phyloP scores from a whole-genome alignment of 2,888 invertebrate species.

The Chaitophorus viminalis region DNA sequence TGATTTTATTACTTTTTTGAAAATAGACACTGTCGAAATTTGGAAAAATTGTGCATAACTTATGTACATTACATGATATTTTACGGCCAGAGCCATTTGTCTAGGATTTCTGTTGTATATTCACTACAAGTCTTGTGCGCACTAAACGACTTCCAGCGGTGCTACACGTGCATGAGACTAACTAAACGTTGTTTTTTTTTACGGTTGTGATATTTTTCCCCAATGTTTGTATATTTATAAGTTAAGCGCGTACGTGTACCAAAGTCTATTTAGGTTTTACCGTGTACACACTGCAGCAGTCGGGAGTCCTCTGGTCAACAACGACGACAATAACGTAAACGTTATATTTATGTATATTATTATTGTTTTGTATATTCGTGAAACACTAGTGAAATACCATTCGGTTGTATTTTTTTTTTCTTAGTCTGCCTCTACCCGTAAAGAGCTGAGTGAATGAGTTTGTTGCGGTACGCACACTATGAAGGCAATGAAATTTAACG shows the following conservation, averaged over 20 bases:
- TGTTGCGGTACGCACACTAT: not conserved
- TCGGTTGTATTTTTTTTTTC: slow-evolving; percentile 3
- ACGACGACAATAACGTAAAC: no score
- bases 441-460: not conserved
- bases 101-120: no score
- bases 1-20: not conserved
- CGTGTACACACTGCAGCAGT: not conserved
- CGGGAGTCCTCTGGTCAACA: not conserved
- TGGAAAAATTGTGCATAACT: no score
- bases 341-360: no score
- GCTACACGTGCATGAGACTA: not conserved
- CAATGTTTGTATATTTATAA: not conserved
- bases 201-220: not conserved
- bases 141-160: not conserved
- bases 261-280: not conserved
- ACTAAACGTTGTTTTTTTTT: not conserved
- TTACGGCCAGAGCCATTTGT: no score
- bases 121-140: no score
- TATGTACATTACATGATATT: no score
- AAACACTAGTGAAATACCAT: slow-evolving; percentile 15
- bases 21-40: not conserved
- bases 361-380: not conserved
- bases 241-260: not conserved
- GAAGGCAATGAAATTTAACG: slow-evolving; percentile 36
- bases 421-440: not conserved